Evolutionary conservation across 2,888 invertebrate genomes (phyloP).

Genomic region (Xestia xanthographa): DNA sequence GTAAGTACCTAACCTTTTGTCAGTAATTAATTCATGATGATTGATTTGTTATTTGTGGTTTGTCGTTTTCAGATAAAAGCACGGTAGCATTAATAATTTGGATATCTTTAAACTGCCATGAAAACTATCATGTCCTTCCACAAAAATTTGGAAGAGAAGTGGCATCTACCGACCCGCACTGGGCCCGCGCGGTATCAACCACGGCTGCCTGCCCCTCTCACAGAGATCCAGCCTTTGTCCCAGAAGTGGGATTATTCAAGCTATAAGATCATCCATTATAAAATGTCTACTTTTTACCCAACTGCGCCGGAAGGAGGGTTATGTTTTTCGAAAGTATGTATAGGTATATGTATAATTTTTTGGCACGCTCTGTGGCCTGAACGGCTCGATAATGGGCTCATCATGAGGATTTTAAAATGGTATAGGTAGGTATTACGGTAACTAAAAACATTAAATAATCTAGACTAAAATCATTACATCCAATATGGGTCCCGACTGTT

Average conservation of each 20-base stretch:
- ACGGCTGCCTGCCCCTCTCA: neutral
- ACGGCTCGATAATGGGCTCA: too few species aligned
- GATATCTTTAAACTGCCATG: neutral
- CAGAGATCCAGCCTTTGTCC: neutral
- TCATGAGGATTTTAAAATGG: too few species aligned
- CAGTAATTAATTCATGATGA: constrained; percentile 8
- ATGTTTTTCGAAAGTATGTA: too few species aligned
- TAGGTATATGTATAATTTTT: too few species aligned
- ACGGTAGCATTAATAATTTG: too few species aligned
- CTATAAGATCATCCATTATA: neutral
- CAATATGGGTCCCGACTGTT: too few species aligned
- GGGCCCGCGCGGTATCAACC: neutral
- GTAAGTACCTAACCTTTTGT: neutral
- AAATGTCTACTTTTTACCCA: neutral
- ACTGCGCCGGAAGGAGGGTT: too few species aligned
- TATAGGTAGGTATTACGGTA: too few species aligned
- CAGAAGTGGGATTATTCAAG: neutral
- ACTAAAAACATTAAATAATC: too few species aligned
- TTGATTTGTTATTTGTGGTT: neutral
- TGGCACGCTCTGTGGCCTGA: too few species aligned
- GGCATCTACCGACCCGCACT: neutral
- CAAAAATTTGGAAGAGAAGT: neutral
- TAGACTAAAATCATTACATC: too few species aligned
- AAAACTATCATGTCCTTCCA: neutral
- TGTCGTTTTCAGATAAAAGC: neutral